Conservation (phyloP, 92 coral and sea anemone species). For the Phymanthus crucifer region DNA sequence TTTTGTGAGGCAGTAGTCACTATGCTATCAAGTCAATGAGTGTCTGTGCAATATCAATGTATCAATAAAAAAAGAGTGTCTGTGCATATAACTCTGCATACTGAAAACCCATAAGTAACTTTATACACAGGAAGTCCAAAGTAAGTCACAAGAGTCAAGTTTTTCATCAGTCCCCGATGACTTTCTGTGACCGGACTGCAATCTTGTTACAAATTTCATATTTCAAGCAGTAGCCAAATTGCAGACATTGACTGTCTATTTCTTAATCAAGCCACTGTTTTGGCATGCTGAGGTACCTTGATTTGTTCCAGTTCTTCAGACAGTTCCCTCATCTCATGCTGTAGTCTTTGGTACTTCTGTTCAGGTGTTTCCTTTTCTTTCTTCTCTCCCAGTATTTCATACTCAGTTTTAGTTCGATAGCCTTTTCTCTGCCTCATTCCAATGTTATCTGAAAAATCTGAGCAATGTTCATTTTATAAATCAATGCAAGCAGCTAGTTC, state of each 20-base stretch:
- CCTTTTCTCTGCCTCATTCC: conserved; percentile 74
- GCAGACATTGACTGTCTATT: too few relatives aligned
- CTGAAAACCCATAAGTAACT: too few relatives aligned
- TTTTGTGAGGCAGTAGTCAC: too few relatives aligned
- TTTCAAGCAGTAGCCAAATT: too few relatives aligned
- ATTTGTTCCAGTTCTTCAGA: conserved; percentile 94
- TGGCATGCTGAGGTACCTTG: conserved; percentile 53
- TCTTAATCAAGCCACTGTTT: not conserved
- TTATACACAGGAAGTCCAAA: too few relatives aligned
- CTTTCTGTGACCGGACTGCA: too few relatives aligned
- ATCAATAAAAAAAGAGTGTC: too few relatives aligned
- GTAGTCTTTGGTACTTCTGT: conserved; percentile 86
- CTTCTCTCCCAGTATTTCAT: conserved; percentile 91
- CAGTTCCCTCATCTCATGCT: conserved; percentile 92
- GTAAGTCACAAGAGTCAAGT: too few relatives aligned
- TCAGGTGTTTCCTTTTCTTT: conserved; percentile 90
- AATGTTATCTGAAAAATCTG: conserved; percentile 91
- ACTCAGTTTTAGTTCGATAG: conserved; percentile 83
- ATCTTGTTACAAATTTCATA: not conserved
- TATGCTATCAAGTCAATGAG: too few relatives aligned
- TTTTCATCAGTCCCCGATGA: too few relatives aligned
- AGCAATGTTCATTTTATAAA: not conserved
- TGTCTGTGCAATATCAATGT: too few relatives aligned
- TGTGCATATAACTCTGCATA: too few relatives aligned
- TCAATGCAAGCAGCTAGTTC: not conserved